Evolutionary conservation across 92 coral and sea anemone genomes (phyloP).

Genomic region (Desmophyllum pertusum): DNA sequence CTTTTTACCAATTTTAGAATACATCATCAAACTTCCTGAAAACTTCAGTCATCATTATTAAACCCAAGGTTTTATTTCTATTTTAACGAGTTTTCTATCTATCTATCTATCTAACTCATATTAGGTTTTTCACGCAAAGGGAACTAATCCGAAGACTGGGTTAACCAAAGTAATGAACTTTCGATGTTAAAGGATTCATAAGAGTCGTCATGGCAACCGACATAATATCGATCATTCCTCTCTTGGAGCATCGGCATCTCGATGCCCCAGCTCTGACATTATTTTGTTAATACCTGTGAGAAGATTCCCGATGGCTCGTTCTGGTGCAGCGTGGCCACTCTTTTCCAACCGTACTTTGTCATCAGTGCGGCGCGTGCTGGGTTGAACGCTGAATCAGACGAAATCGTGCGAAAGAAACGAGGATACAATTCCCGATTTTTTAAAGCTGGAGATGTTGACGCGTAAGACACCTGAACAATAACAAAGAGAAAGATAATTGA

Average conservation of each 20-base stretch:
- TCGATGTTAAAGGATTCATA: too few species aligned
- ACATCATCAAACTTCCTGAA: too few species aligned
- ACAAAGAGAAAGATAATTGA: neutral
- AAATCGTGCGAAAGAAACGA: constrained; percentile 75
- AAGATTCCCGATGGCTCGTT: constrained; percentile 78
- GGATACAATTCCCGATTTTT: constrained; percentile 61
- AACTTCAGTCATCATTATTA: too few species aligned
- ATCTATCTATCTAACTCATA: too few species aligned
- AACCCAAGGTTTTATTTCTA: too few species aligned
- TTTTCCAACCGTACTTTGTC: constrained; percentile 61
- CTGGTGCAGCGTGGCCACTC: constrained; percentile 75
- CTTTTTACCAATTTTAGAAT: too few species aligned
- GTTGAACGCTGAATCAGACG: constrained; percentile 73
- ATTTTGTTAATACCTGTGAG: constrained; percentile 52
- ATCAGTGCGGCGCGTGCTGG: constrained; percentile 73
- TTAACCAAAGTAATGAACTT: too few species aligned
- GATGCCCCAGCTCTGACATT: too few species aligned
- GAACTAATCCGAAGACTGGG: too few species aligned
- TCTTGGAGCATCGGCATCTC: too few species aligned
- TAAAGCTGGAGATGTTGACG: constrained; percentile 69
- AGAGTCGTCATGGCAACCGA: neutral
- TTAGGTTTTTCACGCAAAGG: too few species aligned
- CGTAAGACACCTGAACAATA: constrained; percentile 66
- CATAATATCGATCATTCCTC: neutral
- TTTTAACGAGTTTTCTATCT: too few species aligned